phyloP scores from a whole-genome alignment of 2,797 vertebrate species.

The Protosalanx chinensis region DNA sequence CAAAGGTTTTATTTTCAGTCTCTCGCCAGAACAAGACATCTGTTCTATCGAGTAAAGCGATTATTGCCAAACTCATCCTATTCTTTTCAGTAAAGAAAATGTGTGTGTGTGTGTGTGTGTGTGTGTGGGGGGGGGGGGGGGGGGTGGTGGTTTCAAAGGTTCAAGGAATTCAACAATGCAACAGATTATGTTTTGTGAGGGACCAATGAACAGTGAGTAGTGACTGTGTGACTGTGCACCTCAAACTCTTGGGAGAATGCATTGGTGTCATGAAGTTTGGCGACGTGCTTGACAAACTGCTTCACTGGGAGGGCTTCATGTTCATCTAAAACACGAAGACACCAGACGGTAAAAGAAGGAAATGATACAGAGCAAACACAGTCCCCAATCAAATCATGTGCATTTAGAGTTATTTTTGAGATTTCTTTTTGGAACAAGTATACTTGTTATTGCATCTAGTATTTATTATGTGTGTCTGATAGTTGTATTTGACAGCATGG shows the following conservation, averaged over 20 bases:
- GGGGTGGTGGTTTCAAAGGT: not conserved
- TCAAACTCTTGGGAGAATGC: conserved; percentile 92
- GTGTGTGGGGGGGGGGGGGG: too few relatives aligned
- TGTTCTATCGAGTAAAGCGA: not conserved
- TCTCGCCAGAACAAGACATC: not conserved
- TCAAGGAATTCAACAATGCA: not conserved
- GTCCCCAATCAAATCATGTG: not conserved
- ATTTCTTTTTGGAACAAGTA: too few relatives aligned
- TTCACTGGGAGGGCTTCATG: conserved; percentile 80
- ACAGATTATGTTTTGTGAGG: not conserved
- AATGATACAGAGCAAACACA: too few relatives aligned
- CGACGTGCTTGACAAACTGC: conserved; percentile 89
- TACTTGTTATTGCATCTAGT: too few relatives aligned
- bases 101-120: too few relatives aligned
- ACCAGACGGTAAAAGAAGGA: too few relatives aligned
- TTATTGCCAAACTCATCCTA: not conserved
- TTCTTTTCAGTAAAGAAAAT: not conserved
- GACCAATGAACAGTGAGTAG: not conserved
- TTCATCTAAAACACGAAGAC: conserved; percentile 60
- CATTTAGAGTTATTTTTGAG: not conserved
- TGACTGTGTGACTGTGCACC: conserved; percentile 67
- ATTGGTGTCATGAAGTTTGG: conserved; percentile 83
- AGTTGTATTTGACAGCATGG: too few relatives aligned
- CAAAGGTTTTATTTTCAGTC: too few relatives aligned
- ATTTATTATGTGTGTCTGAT: too few relatives aligned